A percentile compares a stretch with the other conserved stretches of the same genome.
phyloP scores from a whole-genome alignment of 2,888 invertebrate species.

The Dyspetes luteomarginatus region DNA sequence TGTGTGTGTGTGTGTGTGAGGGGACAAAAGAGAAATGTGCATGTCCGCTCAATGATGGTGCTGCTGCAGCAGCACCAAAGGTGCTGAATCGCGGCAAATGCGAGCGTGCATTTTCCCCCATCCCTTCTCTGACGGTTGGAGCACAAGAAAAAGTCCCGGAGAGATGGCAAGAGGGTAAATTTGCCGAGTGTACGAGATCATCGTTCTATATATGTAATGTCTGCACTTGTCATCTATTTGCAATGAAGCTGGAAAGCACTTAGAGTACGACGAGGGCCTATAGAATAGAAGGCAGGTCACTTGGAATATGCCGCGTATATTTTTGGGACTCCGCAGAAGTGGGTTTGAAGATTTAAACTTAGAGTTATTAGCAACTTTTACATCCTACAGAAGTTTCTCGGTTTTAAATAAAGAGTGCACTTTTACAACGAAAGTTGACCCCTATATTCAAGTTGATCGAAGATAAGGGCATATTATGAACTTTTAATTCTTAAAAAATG shows the following conservation, averaged over 20 bases:
- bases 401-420: no score
- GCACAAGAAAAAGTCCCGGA: constrained; percentile 33
- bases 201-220: no score
- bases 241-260: constrained; percentile 63
- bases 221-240: constrained; percentile 62
- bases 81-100: constrained; percentile 45
- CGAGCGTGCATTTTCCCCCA: background rate
- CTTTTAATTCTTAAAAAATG: no score
- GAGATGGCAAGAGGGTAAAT: constrained; percentile 31
- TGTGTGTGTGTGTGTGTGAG: constrained; percentile 1
- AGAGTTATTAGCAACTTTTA: no score
- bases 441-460: no score
- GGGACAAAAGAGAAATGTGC: constrained; percentile 54
- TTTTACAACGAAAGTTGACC: no score
- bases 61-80: constrained; percentile 30
- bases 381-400: no score
- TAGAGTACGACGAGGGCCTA: constrained; percentile 11
- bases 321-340: no score
- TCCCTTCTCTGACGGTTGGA: background rate
- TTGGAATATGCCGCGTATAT: no score
- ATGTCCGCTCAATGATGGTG: constrained; percentile 40
- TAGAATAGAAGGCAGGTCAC: no score
- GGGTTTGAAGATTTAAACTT: no score
- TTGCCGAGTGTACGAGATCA: constrained; percentile 43
- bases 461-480: no score